Base-by-base conservation (phyloP, 2,797 vertebrate genomes). In the Ceryle rudis region DNA sequence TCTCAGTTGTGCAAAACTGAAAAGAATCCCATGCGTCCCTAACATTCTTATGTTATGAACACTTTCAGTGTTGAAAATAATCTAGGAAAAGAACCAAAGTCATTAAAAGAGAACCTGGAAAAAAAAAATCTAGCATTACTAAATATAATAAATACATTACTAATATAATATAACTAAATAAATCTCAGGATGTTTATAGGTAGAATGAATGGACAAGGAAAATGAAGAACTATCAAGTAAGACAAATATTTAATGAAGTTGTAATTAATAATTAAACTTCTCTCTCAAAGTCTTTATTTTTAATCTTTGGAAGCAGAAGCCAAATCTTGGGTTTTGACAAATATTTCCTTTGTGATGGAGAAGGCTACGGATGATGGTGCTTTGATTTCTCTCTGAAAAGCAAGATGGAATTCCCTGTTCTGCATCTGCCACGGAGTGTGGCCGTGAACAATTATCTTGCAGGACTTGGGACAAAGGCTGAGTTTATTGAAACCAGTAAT, bases 401-500 rank as follows among this genome's bases (percentile, higher is more conserved):
- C 6, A 60, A 49, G 39, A 46, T 86, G 66, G 70, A 79, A 80
- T 93, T 93, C 71, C 83, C 33, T 29, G 16, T 71, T 90, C 74
- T 85, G 64, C 60, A 55, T 77, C 4, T 16, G 15, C 91, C 65
- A n/a, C 6, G 2, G 39, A 55, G 41, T 74, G 88, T 73, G 78
- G 64, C 89, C 14, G 0, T 52, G 71, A 85, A 9, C 49, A 72
- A 67, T 95, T 95, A 85, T 55, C 65, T 71, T 95, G 69, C 87
- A 96, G 94, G 83, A 80, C 75, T 23, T 46, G 71, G 71, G 71
- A 92, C 64, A 91, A 95, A 95, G 90, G 54, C 67, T 87, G 67
- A 42, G 85, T 93, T 75, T 92, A 87, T 11, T 95, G 93, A 97
- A 97, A 96, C 90, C 66, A 3, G 65, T 96, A 95, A 94, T 97